phyloP scores from a whole-genome alignment of 1,140 invertebrate genomes.

The Steinernema khuongi region DNA sequence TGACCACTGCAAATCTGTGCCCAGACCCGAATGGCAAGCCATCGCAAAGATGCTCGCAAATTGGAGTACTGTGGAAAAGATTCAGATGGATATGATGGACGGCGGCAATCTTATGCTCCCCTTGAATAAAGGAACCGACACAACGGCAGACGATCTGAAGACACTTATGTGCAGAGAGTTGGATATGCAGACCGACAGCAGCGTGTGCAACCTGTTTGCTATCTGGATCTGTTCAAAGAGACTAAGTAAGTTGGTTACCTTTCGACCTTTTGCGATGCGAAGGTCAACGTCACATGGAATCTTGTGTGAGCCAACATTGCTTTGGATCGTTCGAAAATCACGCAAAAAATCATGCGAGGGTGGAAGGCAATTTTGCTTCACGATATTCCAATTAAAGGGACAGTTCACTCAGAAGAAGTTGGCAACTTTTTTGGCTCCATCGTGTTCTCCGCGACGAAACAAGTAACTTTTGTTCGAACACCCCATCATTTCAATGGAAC shows the following conservation, averaged over 20 bases:
- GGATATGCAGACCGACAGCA: slow-evolving; percentile 31
- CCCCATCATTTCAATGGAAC: no score
- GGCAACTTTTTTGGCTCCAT: no score
- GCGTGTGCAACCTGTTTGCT: slow-evolving; percentile 42
- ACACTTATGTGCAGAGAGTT: slow-evolving; percentile 37
- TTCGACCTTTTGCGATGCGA: slow-evolving; percentile 18
- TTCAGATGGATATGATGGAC: slow-evolving; percentile 43
- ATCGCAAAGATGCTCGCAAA: slow-evolving; percentile 37
- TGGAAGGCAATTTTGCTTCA: no score
- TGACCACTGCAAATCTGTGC: slow-evolving; percentile 48
- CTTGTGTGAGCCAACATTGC: neutral
- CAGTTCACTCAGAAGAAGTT: no score
- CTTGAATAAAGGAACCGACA: slow-evolving; percentile 19
- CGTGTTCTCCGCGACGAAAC: no score
- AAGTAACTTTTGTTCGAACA: no score
- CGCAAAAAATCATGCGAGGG: no score
- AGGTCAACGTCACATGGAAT: neutral
- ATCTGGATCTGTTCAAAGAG: slow-evolving; percentile 46
- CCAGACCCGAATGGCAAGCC: slow-evolving; percentile 47
- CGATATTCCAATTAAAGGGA: no score
- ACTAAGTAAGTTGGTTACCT: slow-evolving; percentile 39
- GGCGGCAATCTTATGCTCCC: slow-evolving; percentile 41
- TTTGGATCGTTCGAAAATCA: neutral
- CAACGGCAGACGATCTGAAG: slow-evolving; percentile 45
- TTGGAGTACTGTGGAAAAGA: slow-evolving; percentile 35